These are phyloP conservation scores for Dicerorhinus sumatrensis DNA, from an alignment of 2,113 vertebrate genomes.

Conservation along the genomic window DNA sequence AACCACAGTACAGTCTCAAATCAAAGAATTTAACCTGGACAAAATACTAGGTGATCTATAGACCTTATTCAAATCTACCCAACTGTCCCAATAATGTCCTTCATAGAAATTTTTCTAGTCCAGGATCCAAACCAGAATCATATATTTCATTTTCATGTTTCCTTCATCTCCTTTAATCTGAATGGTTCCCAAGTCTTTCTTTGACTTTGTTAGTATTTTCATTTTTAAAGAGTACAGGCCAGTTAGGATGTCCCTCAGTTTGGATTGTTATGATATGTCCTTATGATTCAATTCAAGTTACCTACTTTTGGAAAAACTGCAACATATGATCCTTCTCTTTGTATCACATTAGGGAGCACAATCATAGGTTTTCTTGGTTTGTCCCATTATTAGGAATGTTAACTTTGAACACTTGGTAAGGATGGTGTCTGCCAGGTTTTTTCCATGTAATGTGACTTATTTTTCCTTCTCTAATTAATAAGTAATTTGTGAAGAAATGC, in stretches of 20 bases:
- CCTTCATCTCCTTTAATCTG: not conserved
- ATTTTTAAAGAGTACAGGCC: not conserved
- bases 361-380: not conserved
- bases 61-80: not conserved
- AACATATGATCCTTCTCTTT: not conserved
- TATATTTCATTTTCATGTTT: not conserved
- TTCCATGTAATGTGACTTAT: not conserved
- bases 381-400: not conserved
- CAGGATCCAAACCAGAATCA: not conserved
- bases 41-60: not conserved
- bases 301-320: not conserved
- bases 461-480: not conserved
- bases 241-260: not conserved
- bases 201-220: not conserved
- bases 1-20: not conserved
- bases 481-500: not conserved
- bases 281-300: not conserved
- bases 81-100: accelerated
- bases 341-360: not conserved
- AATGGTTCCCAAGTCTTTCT: not conserved
- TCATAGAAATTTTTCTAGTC: not conserved
- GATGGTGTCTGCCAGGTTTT: not conserved
- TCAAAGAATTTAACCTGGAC: not conserved
- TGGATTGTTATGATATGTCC: not conserved
- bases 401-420: not conserved